Conservation (phyloP, 2,888 invertebrate genomes). For the Ferdinandea cuprea region DNA sequence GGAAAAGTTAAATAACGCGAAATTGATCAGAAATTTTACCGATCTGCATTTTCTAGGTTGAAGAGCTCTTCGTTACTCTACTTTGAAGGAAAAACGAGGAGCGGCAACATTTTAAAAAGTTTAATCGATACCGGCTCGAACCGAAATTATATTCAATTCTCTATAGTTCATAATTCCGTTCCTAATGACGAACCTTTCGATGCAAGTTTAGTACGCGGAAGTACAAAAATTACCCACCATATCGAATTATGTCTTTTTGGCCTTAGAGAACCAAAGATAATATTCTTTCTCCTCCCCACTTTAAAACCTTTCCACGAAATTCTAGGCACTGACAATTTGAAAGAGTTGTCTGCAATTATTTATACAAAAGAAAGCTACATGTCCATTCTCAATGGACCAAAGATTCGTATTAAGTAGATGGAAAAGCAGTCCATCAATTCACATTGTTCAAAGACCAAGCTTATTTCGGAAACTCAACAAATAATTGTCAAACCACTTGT, state of each 20-base stretch:
- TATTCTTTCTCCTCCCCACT: conserved; percentile 45
- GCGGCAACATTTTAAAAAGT: too few species aligned
- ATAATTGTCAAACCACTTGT: conserved; percentile 2
- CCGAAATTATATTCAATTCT: conserved; percentile 9
- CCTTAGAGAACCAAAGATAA: too few species aligned
- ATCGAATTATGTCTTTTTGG: too few species aligned
- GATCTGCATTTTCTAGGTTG: too few species aligned
- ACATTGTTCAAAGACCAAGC: background rate
- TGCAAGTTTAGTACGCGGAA: conserved; percentile 14
- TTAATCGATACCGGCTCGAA: conserved; percentile 4
- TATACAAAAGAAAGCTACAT: conserved; percentile 36
- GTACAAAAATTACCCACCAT: too few species aligned
- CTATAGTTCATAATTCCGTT: background rate
- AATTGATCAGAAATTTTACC: background rate
- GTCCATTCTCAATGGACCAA: conserved; percentile 17
- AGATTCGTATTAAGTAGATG: conserved; percentile 8
- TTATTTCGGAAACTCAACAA: background rate
- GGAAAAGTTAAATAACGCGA: background rate
- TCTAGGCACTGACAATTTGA: too few species aligned
- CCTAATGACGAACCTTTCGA: conserved; percentile 3
- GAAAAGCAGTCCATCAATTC: conserved; percentile 12
- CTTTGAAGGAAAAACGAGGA: too few species aligned
- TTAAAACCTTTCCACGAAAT: conserved; percentile 41
- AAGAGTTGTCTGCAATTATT: conserved; percentile 41
- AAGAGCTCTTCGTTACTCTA: too few species aligned